Evolutionary conservation across 2,797 vertebrate genomes (phyloP).

Genomic region (Danio choprae): DNA sequence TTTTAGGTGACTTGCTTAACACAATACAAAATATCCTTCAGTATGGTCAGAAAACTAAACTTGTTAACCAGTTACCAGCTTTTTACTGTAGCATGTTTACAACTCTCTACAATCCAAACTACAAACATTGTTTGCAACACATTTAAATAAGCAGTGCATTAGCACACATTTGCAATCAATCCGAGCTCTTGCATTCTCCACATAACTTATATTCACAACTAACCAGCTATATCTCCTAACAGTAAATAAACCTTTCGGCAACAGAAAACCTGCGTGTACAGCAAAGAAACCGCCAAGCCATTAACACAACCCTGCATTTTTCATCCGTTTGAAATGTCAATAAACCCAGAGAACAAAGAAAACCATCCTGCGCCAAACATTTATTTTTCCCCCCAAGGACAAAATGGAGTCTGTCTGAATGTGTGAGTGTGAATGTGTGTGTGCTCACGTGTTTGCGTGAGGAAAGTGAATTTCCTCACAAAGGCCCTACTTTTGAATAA

Average conservation of each 20-base stretch:
- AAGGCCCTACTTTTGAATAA: conserved; percentile 55
- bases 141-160: not conserved
- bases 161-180: not conserved
- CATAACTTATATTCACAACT: not conserved
- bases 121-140: too few relatives aligned
- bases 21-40: too few relatives aligned
- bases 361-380: conserved; percentile 23
- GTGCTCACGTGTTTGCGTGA: not conserved
- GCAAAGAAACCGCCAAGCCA: not conserved
- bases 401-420: conserved; percentile 14
- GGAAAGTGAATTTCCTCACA: conserved; percentile 39
- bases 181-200: not conserved
- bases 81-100: too few relatives aligned
- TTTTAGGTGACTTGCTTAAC: too few relatives aligned
- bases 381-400: conserved; percentile 34
- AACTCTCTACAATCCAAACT: too few relatives aligned
- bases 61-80: too few relatives aligned
- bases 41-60: too few relatives aligned
- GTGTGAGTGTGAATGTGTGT: not conserved
- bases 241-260: not conserved
- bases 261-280: not conserved
- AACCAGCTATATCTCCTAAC: conserved; percentile 5
- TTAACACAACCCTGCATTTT: conserved; percentile 4
- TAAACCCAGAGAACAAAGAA: conserved; percentile 46
- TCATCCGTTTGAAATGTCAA: conserved; percentile 41